These are phyloP conservation scores for Caenorhabditis japonica DNA, from an alignment of 2,888 invertebrate genomes.

Conservation along the genomic window DNA sequence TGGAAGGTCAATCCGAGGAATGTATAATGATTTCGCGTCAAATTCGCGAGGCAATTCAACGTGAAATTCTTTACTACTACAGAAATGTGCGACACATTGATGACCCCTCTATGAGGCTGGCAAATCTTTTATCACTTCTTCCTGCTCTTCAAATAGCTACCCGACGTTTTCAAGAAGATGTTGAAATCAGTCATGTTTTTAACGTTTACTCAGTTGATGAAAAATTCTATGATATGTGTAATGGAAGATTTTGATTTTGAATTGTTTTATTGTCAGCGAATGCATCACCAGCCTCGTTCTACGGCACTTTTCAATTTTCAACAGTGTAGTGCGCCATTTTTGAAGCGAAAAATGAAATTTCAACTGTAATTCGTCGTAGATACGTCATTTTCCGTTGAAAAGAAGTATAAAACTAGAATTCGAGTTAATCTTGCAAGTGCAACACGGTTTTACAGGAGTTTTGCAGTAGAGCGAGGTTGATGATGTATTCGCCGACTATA, in stretches of 20 bases:
- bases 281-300: too few species aligned
- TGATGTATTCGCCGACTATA: too few species aligned
- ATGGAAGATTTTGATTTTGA: slow-evolving; percentile 49
- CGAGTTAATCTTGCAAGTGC: too few species aligned
- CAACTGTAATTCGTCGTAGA: too few species aligned
- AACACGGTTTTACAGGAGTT: too few species aligned
- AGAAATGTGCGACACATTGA: slow-evolving; percentile 30
- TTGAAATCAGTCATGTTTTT: slow-evolving; percentile 62
- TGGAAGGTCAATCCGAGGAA: slow-evolving; percentile 56
- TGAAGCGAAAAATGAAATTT: too few species aligned
- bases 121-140: slow-evolving; percentile 56
- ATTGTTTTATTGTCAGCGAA: too few species aligned
- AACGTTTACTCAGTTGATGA: slow-evolving; percentile 59
- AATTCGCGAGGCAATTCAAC: slow-evolving; percentile 42
- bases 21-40: slow-evolving; percentile 38
- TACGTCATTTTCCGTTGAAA: too few species aligned
- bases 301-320: too few species aligned
- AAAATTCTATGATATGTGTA: slow-evolving; percentile 58
- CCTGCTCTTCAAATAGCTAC: slow-evolving; percentile 59
- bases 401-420: too few species aligned
- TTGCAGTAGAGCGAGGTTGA: too few species aligned
- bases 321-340: too few species aligned
- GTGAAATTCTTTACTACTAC: slow-evolving; percentile 58
- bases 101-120: slow-evolving; percentile 53
- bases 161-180: slow-evolving; percentile 63